Conservation (phyloP, 1,140 invertebrate genomes). For the Philaenus spumarius region DNA sequence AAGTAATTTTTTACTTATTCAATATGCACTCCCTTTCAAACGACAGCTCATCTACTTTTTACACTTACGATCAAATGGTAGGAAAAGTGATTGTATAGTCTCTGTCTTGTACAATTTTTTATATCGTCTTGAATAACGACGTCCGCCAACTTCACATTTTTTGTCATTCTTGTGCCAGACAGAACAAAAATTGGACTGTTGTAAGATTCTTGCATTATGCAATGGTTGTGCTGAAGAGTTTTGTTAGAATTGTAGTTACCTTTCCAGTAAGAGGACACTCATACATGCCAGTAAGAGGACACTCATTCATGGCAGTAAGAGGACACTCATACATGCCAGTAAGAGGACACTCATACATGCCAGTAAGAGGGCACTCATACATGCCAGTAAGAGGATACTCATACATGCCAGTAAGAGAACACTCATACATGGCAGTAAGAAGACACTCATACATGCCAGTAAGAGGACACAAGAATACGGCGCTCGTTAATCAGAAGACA, state of each 20-base stretch:
- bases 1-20: conserved; percentile 5
- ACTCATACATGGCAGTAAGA: no score
- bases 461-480: conserved; percentile 20
- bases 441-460: no score
- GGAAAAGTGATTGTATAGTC: conserved; percentile 13
- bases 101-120: conserved; percentile 15
- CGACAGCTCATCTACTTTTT: conserved; percentile 7
- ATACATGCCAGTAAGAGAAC: no score
- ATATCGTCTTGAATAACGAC: background rate
- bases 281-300: no score
- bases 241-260: conserved; percentile 4
- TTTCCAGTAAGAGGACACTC: conserved; percentile 26
- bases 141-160: background rate
- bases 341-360: no score
- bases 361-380: no score
- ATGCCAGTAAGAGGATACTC: no score
- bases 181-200: conserved; percentile 14
- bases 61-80: conserved; percentile 9
- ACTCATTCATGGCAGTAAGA: no score
- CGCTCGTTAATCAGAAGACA: conserved; percentile 15
- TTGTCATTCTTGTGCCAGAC: conserved; percentile 1
- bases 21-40: conserved; percentile 3
- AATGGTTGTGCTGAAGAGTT: conserved; percentile 16
- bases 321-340: no score
- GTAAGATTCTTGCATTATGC: conserved; percentile 24